Conservation (phyloP, 2,113 vertebrate species). For the Zootoca vivipara region DNA sequence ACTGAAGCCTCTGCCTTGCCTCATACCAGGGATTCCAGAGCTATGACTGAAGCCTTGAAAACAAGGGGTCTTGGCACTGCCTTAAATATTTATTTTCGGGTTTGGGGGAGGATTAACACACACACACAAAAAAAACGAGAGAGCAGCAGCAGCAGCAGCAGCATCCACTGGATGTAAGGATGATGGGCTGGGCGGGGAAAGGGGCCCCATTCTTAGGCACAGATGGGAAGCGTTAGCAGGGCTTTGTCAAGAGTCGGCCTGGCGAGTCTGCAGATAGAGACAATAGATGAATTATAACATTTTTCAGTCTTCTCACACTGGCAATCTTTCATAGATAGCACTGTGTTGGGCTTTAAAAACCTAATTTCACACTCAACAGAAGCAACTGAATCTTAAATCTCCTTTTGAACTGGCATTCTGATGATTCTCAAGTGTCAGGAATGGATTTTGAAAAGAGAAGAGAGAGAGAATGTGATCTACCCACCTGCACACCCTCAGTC, state of each 20-base stretch:
- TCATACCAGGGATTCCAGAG: conserved; percentile 68
- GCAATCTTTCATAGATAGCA: not conserved
- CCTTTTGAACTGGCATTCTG: not conserved
- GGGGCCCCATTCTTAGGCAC: accelerated
- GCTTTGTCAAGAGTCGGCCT: not conserved
- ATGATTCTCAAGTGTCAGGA: not conserved
- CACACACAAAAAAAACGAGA: no score
- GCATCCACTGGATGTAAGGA: not conserved
- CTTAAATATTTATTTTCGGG: not conserved
- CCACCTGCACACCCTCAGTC: no score
- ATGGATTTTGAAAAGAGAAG: no score
- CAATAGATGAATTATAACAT: not conserved
- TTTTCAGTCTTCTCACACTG: not conserved
- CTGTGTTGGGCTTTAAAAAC: not conserved
- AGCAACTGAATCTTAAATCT: not conserved
- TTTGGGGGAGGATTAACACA: no score
- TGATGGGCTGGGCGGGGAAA: conserved; percentile 18
- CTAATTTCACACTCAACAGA: not conserved
- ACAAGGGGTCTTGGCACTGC: conserved; percentile 36
- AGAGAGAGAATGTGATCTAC: no score
- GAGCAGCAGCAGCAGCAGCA: not conserved
- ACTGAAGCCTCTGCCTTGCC: conserved; percentile 19
- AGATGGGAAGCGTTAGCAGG: not conserved
- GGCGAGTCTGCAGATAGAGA: not conserved
- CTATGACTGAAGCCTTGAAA: conserved; percentile 52